A percentile compares a stretch with the other conserved stretches of the same genome.
Conservation (phyloP, 1,140 invertebrate species). For the Bicyclus anynana region DNA sequence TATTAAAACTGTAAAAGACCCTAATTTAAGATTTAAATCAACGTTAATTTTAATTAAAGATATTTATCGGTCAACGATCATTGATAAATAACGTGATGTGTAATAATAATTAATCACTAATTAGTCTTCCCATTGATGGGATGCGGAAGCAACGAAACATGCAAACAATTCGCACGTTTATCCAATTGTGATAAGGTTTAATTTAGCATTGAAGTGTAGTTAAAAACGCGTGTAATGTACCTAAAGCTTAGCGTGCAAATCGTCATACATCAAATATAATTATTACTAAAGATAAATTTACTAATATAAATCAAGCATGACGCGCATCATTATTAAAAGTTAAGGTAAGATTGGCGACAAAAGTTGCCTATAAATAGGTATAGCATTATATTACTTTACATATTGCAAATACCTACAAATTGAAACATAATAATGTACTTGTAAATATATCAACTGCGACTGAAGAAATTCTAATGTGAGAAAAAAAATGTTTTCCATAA, state of each 20-base stretch:
- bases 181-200: too few relatives aligned
- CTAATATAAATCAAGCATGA: conserved; percentile 34
- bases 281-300: conserved; percentile 25
- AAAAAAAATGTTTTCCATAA: neutral
- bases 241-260: neutral
- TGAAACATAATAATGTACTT: too few relatives aligned
- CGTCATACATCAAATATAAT: conserved; percentile 1
- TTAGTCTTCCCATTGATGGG: neutral
- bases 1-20: too few relatives aligned
- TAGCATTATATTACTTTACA: too few relatives aligned
- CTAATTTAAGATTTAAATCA: neutral
- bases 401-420: too few relatives aligned
- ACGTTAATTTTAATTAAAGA: neutral
- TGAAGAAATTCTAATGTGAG: too few relatives aligned
- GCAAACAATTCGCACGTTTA: too few relatives aligned
- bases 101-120: neutral
- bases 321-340: conserved; percentile 29
- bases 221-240: neutral
- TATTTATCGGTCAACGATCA: neutral
- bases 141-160: neutral
- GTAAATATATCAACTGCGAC: too few relatives aligned
- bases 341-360: conserved; percentile 23
- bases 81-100: neutral
- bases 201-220: too few relatives aligned
- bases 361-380: neutral